Evolutionary conservation across 2,113 vertebrate genomes (phyloP).

Genomic region (Cephalopholis sonnerati): DNA sequence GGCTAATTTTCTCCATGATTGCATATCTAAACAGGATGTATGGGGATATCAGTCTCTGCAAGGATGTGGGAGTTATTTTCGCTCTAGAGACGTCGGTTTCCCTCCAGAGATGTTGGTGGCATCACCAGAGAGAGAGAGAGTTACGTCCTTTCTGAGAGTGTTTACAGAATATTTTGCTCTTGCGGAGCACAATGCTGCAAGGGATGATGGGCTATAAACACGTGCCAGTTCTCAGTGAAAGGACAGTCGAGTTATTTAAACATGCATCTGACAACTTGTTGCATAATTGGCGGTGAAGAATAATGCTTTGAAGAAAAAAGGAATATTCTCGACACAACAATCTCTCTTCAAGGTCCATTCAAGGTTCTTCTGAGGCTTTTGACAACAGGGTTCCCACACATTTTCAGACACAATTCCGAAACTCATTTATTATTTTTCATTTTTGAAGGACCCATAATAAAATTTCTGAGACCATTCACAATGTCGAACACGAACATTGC

Average conservation of each 20-base stretch:
- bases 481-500: too few relatives aligned
- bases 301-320: not conserved
- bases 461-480: too few relatives aligned
- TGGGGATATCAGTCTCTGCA: constrained; percentile 42
- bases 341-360: not conserved
- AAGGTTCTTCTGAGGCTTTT: not conserved
- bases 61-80: constrained; percentile 49
- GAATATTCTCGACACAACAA: not conserved
- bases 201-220: not conserved
- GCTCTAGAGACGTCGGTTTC: constrained; percentile 39
- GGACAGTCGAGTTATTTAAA: not conserved
- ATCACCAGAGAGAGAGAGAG: not conserved
- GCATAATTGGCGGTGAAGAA: not conserved
- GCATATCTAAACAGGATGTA: constrained; percentile 71
- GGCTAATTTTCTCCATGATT: constrained; percentile 50
- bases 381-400: too few relatives aligned
- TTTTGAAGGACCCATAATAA: too few relatives aligned
- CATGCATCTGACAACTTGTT: not conserved
- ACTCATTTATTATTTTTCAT: too few relatives aligned
- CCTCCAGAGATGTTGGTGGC: constrained; percentile 31
- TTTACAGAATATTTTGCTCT: not conserved
- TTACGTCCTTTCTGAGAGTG: not conserved
- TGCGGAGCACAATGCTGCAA: not conserved
- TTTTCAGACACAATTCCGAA: too few relatives aligned
- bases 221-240: not conserved